Evolutionary conservation across 2,888 invertebrate species (phyloP).

Genomic region (Pachliopta kotzebuea): DNA sequence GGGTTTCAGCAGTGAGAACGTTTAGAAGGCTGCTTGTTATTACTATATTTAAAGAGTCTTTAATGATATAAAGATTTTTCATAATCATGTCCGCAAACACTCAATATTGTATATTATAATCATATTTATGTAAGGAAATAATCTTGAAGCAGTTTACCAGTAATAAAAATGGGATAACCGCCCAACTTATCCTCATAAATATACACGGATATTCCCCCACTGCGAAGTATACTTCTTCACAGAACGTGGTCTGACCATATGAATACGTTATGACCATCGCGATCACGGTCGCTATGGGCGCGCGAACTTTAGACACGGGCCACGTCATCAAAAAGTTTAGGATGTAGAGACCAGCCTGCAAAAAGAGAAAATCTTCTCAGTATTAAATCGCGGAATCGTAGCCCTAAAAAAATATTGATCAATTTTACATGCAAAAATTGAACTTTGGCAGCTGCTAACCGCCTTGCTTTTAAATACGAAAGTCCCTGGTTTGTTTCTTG

Average conservation of each 20-base stretch:
- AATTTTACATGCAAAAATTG: too few relatives aligned
- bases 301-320: conserved; percentile 57
- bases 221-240: conserved; percentile 64
- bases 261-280: conserved; percentile 52
- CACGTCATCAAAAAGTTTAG: conserved; percentile 61
- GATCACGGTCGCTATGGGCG: conserved; percentile 46
- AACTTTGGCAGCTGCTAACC: too few relatives aligned
- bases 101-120: too few relatives aligned
- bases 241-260: conserved; percentile 67
- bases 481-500: too few relatives aligned
- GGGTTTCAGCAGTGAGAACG: too few relatives aligned
- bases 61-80: too few relatives aligned
- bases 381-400: neutral
- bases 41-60: too few relatives aligned
- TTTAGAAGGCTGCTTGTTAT: too few relatives aligned
- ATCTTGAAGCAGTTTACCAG: conserved; percentile 40
- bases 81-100: too few relatives aligned
- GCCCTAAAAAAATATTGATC: too few relatives aligned
- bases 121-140: neutral
- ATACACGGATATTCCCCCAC: conserved; percentile 65
- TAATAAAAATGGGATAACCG: conserved; percentile 53
- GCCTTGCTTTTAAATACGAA: too few relatives aligned
- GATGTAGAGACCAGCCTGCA: conserved; percentile 62
- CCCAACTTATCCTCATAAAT: conserved; percentile 67
- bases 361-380: conserved; percentile 19